These are phyloP conservation scores for Lepidurus arcticus DNA, from an alignment of 1,140 invertebrate species.

Conservation along the genomic window DNA sequence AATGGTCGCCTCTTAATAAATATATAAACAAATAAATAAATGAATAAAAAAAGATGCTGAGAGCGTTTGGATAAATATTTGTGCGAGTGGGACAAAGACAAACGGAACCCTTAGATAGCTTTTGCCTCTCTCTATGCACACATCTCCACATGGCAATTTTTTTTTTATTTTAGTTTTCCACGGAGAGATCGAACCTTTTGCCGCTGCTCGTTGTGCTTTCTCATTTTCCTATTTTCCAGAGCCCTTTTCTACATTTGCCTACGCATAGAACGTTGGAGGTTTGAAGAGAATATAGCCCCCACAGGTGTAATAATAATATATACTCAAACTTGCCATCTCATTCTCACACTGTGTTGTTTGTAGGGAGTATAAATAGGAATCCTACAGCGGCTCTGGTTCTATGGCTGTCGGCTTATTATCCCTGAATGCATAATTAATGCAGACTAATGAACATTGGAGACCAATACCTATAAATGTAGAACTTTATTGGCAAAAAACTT, in stretches of 20 bases:
- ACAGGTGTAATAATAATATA: constrained; percentile 20
- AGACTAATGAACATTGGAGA: background rate
- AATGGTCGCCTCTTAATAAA: constrained; percentile 1
- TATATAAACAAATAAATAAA: constrained; percentile 11
- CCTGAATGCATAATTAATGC: constrained; percentile 7
- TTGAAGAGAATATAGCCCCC: background rate
- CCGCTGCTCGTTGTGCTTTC: background rate
- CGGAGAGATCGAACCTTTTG: too few relatives aligned
- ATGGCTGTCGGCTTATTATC: background rate
- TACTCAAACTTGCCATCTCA: background rate
- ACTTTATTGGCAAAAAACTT: background rate
- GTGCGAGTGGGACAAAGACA: background rate
- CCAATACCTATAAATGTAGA: constrained; percentile 1
- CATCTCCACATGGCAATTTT: background rate
- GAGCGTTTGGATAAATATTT: constrained; percentile 16
- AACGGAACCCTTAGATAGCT: background rate
- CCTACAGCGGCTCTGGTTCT: background rate
- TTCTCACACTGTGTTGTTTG: background rate
- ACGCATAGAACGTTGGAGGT: background rate
- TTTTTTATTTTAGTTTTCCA: background rate
- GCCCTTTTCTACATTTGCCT: background rate
- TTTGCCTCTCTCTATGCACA: background rate
- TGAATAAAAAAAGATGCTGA: background rate
- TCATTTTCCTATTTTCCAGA: background rate
- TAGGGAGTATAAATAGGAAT: background rate